Evolutionary conservation across 2,113 vertebrate genomes (phyloP), one percentile per base, ranked within the genome.

Genomic region (Excalfactoria chinensis): DNA sequence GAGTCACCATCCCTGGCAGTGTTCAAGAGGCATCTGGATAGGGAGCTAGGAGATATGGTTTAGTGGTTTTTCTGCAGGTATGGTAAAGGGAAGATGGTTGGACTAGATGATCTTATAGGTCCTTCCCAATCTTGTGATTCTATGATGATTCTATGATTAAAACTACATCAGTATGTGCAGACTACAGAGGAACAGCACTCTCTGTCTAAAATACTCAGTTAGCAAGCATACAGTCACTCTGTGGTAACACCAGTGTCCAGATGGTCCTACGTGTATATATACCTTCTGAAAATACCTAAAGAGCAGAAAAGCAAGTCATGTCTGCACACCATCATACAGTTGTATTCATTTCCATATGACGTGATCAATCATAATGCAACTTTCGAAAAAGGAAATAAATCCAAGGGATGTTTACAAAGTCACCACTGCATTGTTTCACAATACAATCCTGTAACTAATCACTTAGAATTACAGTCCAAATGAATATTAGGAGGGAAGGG

Each of bases 221-320:
- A 90, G 46, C 63, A 69, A 92, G 55, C 77, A 70, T 43, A 37
- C 58, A 80, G 48, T 35, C 78, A 40, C 56, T 68, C 28, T 3
- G 3, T 53, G 51, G 43, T 60, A 84, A 32, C 28, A 74, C 17
- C 72, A 86, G 72, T 77, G 88, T 69, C 70, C 86, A 89, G 74
- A 83, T 73, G 70, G 84, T 63, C 63, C 67, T 48, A 72, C n/a
- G n/a, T n/a, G 13, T 7, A 35, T 58, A 86, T n/a, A 69, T 7
- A 92, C 67, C 66, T 82, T 79, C 86, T 88, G 75, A 89, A 84
- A 84, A 90, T 64, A 87, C 81, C 90, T 69, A 92, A 32, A 67
- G 49, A 94, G 53, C 59, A 82, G 58, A 40, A 82, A 84, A 84
- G 18, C 70, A 86, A 95, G 62, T 34, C 19, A 15, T 43, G 66